Evolutionary conservation across 2,888 invertebrate genomes (phyloP), one percentile per base, ranked within the genome.

Genomic region (Heliconius erato): DNA sequence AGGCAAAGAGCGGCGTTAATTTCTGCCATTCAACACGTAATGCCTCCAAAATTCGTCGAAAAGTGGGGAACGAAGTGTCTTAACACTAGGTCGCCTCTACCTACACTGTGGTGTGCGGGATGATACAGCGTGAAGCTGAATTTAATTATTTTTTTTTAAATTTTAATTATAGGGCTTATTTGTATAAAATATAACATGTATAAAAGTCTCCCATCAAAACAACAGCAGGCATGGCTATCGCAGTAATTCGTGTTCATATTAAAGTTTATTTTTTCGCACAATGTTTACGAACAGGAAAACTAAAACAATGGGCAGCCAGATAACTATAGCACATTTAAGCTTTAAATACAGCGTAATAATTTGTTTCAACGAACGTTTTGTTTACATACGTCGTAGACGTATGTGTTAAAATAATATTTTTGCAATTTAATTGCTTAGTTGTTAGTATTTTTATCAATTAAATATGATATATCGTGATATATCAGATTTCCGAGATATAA

Each of bases 271-370:
- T 74, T 71, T 59, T 74, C n/a, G 74, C 32, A 63, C 76, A 63
- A 63, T 76, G 35, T 76, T 76, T 76, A 2, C 35, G 14, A 76
- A 63, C 7, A 59, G 59, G 35, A 35, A 76, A 76, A 76, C 63
- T 35, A 63, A 63, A 76, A 74, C 74, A 76, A 59, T 76, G 35
- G 63, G 12, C 16, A 76, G 35, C 35, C n/a, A 76, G 59, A 76
- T 76, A 63, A 32, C 59, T 35, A 35, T 59, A 9, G 32, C 63
- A 74, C 23, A 74, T 74, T 74, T 74, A 35, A 74, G n/a, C 16
- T 35, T 63, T 63, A 35, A 59, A 63, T 35, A 63, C 12, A 63
- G 63, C 23, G 35, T 35, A 63, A 76, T 76, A 59, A 63, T 76
- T 59, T 59, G 59, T 59, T 76, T 74, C n/a, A 35, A 63, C 7